Evolutionary conservation across 2,888 invertebrate species (phyloP).

Genomic region (Mamestra brassicae): DNA sequence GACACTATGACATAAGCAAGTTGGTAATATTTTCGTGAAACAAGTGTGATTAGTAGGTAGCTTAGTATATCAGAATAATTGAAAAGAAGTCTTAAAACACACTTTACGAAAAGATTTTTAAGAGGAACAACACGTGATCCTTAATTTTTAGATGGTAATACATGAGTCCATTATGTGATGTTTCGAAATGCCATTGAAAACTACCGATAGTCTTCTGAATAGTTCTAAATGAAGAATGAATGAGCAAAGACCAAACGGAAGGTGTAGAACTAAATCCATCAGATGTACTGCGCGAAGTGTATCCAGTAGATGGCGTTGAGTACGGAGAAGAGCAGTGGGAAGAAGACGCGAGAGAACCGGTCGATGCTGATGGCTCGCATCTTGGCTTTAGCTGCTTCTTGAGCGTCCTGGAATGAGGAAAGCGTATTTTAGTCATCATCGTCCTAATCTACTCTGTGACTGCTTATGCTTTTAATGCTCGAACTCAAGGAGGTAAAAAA

Average conservation of each 20-base stretch:
- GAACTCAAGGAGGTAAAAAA: too few relatives aligned
- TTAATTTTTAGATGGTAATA: constrained; percentile 12
- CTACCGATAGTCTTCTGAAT: background rate
- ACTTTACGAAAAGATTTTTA: constrained; percentile 46
- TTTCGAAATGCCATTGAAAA: background rate
- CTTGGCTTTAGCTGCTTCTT: constrained; percentile 84
- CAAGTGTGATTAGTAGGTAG: background rate
- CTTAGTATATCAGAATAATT: background rate
- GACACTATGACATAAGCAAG: constrained; percentile 5
- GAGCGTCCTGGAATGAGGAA: constrained; percentile 80
- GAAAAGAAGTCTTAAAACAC: constrained; percentile 35
- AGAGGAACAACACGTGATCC: constrained; percentile 34
- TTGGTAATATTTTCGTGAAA: constrained; percentile 2
- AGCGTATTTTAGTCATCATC: background rate
- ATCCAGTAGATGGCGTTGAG: constrained; percentile 97
- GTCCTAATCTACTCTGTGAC: too few relatives aligned
- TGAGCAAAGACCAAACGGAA: constrained; percentile 40
- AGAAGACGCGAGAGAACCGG: constrained; percentile 96
- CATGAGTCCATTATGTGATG: background rate
- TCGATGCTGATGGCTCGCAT: constrained; percentile 95
- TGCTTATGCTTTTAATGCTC: too few relatives aligned
- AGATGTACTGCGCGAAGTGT: constrained; percentile 92
- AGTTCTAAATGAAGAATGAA: constrained; percentile 1
- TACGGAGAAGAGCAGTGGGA: constrained; percentile 96
- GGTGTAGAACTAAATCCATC: constrained; percentile 67